These are phyloP conservation scores for Mus pahari DNA, from an alignment of 2,113 vertebrate genomes.

Conservation along the genomic window DNA sequence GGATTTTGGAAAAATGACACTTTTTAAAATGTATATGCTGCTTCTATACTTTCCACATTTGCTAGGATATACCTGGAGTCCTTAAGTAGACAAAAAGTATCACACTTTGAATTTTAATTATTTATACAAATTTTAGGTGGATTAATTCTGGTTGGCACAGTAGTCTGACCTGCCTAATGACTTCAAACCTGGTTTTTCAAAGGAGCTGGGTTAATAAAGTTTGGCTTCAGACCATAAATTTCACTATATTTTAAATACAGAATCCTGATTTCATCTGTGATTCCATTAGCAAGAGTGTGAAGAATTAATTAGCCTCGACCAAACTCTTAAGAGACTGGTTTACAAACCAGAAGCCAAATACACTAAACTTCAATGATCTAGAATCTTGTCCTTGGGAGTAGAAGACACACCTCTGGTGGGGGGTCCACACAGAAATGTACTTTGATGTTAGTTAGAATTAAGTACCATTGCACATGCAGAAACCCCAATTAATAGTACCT, in stretches of 20 bases:
- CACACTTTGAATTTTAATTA: neutral
- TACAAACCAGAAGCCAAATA: neutral
- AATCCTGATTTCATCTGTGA: slow-evolving; percentile 3
- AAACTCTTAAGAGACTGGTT: slow-evolving; percentile 32
- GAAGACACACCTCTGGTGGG: neutral
- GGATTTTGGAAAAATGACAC: neutral
- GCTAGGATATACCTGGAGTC: neutral
- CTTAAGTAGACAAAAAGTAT: neutral
- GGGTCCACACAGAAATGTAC: neutral
- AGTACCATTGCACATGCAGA: neutral
- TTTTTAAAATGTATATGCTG: neutral
- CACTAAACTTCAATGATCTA: neutral
- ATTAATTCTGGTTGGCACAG: neutral
- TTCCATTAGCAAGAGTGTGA: neutral
- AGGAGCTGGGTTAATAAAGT: neutral
- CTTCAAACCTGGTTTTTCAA: neutral
- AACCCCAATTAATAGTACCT: neutral
- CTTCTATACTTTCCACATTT: neutral
- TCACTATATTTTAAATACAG: slow-evolving; percentile 8
- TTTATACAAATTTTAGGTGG: neutral
- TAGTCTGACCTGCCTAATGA: neutral
- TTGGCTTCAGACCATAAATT: neutral
- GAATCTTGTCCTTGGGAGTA: neutral
- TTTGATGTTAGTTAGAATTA: neutral
- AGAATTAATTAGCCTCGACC: neutral